Conservation (phyloP, 2,113 vertebrate species). For the Hippoglossus stenolepis region DNA sequence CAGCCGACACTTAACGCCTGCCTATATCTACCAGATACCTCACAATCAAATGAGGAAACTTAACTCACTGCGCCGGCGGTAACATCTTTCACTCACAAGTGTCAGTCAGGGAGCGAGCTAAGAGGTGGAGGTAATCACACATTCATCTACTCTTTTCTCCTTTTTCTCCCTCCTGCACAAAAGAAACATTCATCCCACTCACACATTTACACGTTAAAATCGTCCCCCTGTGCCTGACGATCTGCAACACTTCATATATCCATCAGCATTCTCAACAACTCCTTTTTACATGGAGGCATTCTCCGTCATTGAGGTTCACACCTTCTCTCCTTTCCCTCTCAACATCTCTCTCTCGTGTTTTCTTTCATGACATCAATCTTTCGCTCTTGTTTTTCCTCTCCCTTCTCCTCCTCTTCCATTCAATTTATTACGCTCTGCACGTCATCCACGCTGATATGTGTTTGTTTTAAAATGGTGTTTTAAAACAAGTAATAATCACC, state of each 20-base stretch:
- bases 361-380: conserved; percentile 8
- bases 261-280: not conserved
- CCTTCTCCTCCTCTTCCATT: not conserved
- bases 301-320: conserved; percentile 39
- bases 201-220: no score
- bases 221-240: conserved; percentile 3
- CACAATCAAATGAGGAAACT: conserved; percentile 45
- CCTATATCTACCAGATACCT: conserved; percentile 37
- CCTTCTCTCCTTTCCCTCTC: conserved; percentile 36
- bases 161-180: conserved; percentile 10
- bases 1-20: conserved; percentile 38
- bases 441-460: not conserved
- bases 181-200: conserved; percentile 4
- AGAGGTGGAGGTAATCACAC: conserved; percentile 5
- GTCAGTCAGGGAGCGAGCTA: conserved; percentile 44
- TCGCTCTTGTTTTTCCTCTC: not conserved
- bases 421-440: not conserved
- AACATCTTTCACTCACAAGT: conserved; percentile 39
- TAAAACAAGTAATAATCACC: no score
- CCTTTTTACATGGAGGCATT: not conserved
- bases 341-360: conserved; percentile 4
- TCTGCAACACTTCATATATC: conserved; percentile 6
- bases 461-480: no score
- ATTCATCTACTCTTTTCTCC: conserved; percentile 1
- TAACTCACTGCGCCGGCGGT: conserved; percentile 25